Base-by-base conservation (phyloP, 2,797 vertebrate species). In the Macropodus opercularis region DNA sequence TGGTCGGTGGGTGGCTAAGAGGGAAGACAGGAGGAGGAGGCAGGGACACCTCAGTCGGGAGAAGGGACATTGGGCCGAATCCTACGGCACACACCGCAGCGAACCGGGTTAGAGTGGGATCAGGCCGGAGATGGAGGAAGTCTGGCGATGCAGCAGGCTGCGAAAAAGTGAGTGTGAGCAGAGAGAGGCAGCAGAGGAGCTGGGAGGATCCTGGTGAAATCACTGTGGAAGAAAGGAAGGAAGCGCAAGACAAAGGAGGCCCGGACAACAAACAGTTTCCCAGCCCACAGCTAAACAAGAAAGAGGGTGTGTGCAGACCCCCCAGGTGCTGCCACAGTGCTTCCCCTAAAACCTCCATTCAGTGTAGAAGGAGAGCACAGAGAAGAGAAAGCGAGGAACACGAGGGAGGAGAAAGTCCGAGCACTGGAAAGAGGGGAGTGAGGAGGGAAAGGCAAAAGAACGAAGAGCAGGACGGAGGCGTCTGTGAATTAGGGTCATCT, bases 121-220 rank as follows among this genome's bases (percentile, higher is more conserved):
- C 88, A 0, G 86, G 85, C 63, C 79, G 90, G 70, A 91, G 90
- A 55, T 93, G 92, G 92, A 90, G 92, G 79, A 93, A 91, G 73
- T 91, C 90, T 12, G 69, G 81, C 3, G 83, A 85, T 15, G 32
- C 74, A 17, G 75, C 47, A 1, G 72, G 53, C 22, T 63, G 63
- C 39, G 86, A 87, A 57, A 86, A 77, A 57, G 19, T 61, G 19
- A 47, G 56, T 15, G 17, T 13, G n/a, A 65, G 64, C 62, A 69
- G 59, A 47, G 77, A 81, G 42, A 54, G 59, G 50, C 65, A 36
- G 43, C 75, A 76, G 39, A 72, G 73, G 9, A 49, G 69, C 43
- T 62, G 76, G 54, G 67, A 81, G 44, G 61, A 75, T 43, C 69
- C 63, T 2, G 50, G 34, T 13, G 48, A 44, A 47, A 42, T 27